phyloP scores from a whole-genome alignment of 2,113 vertebrate species.

The Cisticola juncidis region DNA sequence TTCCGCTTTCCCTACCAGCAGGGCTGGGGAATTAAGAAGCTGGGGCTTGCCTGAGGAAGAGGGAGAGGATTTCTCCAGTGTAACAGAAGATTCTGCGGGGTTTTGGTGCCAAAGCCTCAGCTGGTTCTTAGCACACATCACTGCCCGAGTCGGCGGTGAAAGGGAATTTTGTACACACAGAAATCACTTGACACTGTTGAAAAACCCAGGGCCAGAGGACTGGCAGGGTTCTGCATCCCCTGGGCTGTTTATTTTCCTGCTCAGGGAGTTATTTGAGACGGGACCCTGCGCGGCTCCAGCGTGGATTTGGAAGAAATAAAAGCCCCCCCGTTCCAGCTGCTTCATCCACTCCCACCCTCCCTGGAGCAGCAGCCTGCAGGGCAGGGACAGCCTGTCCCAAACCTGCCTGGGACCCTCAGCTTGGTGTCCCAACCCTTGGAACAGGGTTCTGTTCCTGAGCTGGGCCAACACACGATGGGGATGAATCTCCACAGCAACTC shows the following conservation, averaged over 20 bases:
- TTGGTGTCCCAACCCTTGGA: neutral
- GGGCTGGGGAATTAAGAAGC: neutral
- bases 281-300: rapidly evolving
- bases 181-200: neutral
- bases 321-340: neutral
- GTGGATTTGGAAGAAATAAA: neutral
- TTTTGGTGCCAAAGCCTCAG: neutral
- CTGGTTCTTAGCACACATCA: conserved; percentile 2
- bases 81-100: neutral
- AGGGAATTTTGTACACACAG: neutral
- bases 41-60: neutral
- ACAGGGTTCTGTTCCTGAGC: rapidly evolving
- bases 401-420: neutral
- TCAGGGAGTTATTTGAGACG: neutral
- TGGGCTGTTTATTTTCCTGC: neutral
- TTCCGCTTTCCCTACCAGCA: neutral
- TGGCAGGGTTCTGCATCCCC: neutral
- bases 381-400: neutral
- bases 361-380: neutral
- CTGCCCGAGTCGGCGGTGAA: neutral
- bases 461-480: rapidly evolving
- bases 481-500: rapidly evolving
- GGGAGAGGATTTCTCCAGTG: neutral
- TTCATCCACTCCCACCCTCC: neutral
- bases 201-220: neutral